Base-by-base conservation (phyloP, 1,140 invertebrate species). In the Platyscapa corneri region DNA sequence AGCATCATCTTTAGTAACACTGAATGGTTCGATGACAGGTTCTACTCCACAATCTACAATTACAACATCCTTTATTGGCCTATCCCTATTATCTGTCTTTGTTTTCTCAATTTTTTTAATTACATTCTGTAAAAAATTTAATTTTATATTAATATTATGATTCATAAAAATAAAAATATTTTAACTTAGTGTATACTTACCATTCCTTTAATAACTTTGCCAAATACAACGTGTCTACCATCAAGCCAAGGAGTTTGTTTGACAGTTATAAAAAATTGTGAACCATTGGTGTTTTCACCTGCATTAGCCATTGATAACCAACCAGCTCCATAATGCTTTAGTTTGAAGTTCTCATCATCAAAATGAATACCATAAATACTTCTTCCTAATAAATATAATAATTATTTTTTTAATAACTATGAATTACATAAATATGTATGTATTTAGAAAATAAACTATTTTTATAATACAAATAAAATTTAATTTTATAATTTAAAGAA, bases 291-390 rank as follows among this genome's bases (percentile, higher is more conserved):
- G 92, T 99, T 97, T 93, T 98, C 97, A 82, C 97, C 97, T 92
- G 98, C 97, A 93, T 99, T 99, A 79, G 98, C 98, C 98, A 99
- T 99, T 0, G 97, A 98, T 78, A 99, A 92, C 97, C 98, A 99
- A 82, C 99, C 99, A 90, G 98, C 96, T 79, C 98, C 98, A 92
- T 98, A 98, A 91, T 99, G 99, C 90, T 98, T 98, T 89, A 99
- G 95, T 93, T 99, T 99, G 94, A 99, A 99, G 94, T 99, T 99
- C 91, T 99, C 98, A 94, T 99, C 98, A 70, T 95, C 95, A 92
- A 99, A 99, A 82, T 96, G 95, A 74, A 98, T 97, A 83, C 98
- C 98, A 91, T 98, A 99, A 89, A 99, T 99, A 89, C 98, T 98
- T 65, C 95, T 95, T 85, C 98, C 97, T 97, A 88, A 80, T 91